Evolutionary conservation across 2,888 invertebrate species (phyloP).

Genomic region (Leptopilina myrica): DNA sequence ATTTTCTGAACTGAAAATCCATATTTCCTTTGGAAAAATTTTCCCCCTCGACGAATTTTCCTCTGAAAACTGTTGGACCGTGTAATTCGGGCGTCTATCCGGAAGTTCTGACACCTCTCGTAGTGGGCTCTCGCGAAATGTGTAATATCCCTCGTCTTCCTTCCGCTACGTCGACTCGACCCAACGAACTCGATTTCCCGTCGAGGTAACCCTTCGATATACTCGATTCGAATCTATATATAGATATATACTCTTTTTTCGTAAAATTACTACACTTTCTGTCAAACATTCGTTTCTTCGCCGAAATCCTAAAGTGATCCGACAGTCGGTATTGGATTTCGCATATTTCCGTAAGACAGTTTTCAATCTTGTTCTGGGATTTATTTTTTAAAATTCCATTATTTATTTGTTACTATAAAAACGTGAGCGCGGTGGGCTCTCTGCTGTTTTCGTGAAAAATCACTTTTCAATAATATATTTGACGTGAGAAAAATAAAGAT

Average conservation of each 20-base stretch:
- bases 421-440: no score
- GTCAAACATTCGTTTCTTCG: not conserved
- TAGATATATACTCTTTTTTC: not conserved
- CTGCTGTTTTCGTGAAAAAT: no score
- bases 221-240: constrained; percentile 51
- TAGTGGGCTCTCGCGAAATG: constrained; percentile 45
- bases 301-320: constrained; percentile 1
- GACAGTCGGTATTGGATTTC: constrained; percentile 25
- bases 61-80: constrained; percentile 28
- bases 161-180: constrained; percentile 55
- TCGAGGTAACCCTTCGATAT: constrained; percentile 24
- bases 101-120: constrained; percentile 46
- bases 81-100: constrained; percentile 41
- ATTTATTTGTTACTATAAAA: not conserved
- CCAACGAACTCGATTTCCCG: constrained; percentile 52
- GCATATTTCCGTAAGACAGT: not conserved
- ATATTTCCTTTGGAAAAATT: not conserved
- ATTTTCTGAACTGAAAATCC: no score
- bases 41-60: not conserved
- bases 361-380: constrained; percentile 4
- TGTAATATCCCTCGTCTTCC: constrained; percentile 53
- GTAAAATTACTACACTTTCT: constrained; percentile 29
- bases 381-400: not conserved
- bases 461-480: no score
- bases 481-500: no score